A percentile compares a stretch with the other conserved stretches of the same genome.
Conservation (phyloP, 2,888 invertebrate genomes). For the Epinotia ramella region DNA sequence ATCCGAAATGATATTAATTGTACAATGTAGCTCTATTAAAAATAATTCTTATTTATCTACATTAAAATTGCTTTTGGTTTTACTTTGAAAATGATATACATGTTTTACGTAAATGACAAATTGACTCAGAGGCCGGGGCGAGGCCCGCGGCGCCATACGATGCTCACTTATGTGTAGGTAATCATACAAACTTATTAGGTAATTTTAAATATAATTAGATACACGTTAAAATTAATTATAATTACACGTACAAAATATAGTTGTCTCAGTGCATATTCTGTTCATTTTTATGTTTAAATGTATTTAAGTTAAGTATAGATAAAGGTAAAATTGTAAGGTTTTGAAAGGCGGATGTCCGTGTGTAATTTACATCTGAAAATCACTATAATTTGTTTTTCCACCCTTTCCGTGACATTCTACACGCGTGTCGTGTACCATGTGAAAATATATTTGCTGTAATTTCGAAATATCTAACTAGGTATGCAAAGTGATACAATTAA, state of each 20-base stretch:
- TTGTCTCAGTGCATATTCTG: conserved; percentile 69
- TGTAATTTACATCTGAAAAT: conserved; percentile 19
- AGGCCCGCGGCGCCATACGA: conserved; percentile 52
- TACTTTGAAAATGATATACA: conserved; percentile 51
- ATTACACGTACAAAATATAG: conserved; percentile 76
- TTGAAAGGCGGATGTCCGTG: conserved; percentile 54
- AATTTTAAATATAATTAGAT: conserved; percentile 66
- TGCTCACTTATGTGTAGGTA: conserved; percentile 60
- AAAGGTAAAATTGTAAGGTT: conserved; percentile 54
- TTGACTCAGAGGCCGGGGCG: conserved; percentile 69
- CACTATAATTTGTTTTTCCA: conserved; percentile 8
- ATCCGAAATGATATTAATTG: conserved; percentile 15
- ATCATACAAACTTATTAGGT: conserved; percentile 72
- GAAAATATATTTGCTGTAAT: conserved; percentile 49
- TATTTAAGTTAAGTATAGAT: conserved; percentile 50
- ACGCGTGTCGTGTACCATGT: conserved; percentile 47
- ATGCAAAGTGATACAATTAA: conserved; percentile 51
- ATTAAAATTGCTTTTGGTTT: conserved; percentile 71
- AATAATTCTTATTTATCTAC: conserved; percentile 69
- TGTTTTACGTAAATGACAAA: conserved; percentile 70
- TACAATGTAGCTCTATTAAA: conserved; percentile 57
- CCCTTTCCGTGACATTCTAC: conserved; percentile 20
- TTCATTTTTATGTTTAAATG: conserved; percentile 47
- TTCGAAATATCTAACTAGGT: conserved; percentile 47
- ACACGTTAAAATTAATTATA: conserved; percentile 72